Conservation (phyloP, 2,797 vertebrate genomes). For the Scarus forsteni region DNA sequence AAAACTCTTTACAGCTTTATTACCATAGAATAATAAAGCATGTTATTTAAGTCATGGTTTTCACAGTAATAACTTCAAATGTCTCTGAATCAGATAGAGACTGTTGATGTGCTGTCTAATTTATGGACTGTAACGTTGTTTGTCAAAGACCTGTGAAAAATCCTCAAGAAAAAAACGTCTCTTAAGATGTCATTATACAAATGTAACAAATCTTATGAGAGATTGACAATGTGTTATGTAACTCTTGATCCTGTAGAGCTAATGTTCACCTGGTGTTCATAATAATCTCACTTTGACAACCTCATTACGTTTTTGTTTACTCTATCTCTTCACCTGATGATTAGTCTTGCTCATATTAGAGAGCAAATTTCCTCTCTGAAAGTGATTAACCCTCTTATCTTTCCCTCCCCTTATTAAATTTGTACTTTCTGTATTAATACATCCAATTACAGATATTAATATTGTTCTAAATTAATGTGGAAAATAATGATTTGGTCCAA, state of each 20-base stretch:
- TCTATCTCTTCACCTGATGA: background rate
- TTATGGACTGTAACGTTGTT: no score
- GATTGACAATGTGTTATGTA: background rate
- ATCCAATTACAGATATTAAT: background rate
- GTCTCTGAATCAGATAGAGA: no score
- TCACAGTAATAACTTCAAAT: no score
- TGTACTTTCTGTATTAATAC: constrained; percentile 1
- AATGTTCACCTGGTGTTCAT: background rate
- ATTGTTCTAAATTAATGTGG: background rate
- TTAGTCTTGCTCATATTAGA: constrained; percentile 5
- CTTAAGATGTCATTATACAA: no score
- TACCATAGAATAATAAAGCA: no score
- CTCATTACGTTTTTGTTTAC: background rate
- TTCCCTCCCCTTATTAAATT: background rate
- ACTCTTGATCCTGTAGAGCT: background rate
- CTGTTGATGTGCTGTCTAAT: no score
- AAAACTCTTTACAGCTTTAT: no score
- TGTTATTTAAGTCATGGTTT: no score
- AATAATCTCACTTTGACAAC: background rate
- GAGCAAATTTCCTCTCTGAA: constrained; percentile 1
- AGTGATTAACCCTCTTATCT: constrained; percentile 5
- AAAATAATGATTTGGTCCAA: background rate
- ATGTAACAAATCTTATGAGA: background rate
- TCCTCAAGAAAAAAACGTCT: no score
- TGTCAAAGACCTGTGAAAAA: no score